phyloP scores from a whole-genome alignment of 1,140 invertebrate species.

The Brachionus calyciflorus region DNA sequence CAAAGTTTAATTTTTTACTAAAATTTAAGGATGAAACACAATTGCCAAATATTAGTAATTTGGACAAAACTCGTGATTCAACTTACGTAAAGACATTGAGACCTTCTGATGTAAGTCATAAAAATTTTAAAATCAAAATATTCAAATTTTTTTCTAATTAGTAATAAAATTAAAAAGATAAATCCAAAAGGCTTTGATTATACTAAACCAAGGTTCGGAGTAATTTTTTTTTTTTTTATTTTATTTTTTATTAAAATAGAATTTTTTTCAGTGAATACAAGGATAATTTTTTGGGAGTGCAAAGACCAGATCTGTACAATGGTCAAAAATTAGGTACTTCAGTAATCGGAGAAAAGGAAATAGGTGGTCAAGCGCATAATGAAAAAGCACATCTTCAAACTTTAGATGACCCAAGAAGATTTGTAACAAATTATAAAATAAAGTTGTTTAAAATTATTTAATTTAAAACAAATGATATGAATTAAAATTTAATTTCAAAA shows the following conservation, averaged over 20 bases:
- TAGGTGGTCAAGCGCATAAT: neutral
- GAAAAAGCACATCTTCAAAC: slow-evolving; percentile 3
- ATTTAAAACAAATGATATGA: neutral
- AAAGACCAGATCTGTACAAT: neutral
- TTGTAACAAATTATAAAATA: slow-evolving; percentile 25
- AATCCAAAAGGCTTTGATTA: slow-evolving; percentile 3
- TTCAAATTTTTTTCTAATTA: slow-evolving; percentile 3
- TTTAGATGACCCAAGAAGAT: slow-evolving; percentile 18
- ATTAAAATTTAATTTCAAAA: neutral
- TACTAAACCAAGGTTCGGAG: neutral
- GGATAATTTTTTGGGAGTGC: neutral
- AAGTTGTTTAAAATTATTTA: neutral
- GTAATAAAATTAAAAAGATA: no score
- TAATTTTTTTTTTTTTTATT: neutral
- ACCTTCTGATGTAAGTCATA: neutral
- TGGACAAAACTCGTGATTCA: neutral
- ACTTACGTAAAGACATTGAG: neutral
- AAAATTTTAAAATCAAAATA: neutral
- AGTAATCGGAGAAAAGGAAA: slow-evolving; percentile 17
- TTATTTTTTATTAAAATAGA: neutral
- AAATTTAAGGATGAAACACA: neutral
- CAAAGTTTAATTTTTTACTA: neutral
- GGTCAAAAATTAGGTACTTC: slow-evolving; percentile 30
- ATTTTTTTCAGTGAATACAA: slow-evolving; percentile 11
- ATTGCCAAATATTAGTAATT: neutral